Percentiles rank a stretch among this genome's conserved stretches.
Evolutionary conservation across 2,113 vertebrate genomes (phyloP).

Genomic region (Bostrychus sinensis): DNA sequence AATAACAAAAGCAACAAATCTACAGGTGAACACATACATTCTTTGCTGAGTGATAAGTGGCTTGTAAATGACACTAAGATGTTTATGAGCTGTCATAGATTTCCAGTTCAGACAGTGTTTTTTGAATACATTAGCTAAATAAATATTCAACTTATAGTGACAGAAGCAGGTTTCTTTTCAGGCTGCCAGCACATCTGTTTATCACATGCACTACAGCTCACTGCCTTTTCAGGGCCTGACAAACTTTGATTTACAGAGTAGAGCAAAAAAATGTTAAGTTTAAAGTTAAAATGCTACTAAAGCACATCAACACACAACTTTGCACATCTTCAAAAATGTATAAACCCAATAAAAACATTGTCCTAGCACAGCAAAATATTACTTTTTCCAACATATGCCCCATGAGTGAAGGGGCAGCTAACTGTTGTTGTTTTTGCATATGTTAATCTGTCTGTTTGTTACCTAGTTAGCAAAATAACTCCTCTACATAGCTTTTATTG

Average conservation of each 20-base stretch:
- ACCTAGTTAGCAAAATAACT: too few species aligned
- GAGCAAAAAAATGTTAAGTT: too few species aligned
- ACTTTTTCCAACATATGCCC: not conserved
- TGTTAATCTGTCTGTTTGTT: too few species aligned
- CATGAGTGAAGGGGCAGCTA: too few species aligned
- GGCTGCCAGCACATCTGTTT: conserved; percentile 35
- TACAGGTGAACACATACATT: not conserved
- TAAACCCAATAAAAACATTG: not conserved
- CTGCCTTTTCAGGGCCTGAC: not conserved
- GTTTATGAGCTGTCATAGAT: conserved; percentile 26
- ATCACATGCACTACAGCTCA: conserved; percentile 30
- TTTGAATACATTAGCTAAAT: conserved; percentile 36
- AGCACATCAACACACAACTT: too few species aligned
- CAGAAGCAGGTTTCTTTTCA: conserved; percentile 48
- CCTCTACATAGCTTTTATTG: too few species aligned
- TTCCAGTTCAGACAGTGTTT: conserved; percentile 22
- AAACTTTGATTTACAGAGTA: not conserved
- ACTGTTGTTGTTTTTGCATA: too few species aligned
- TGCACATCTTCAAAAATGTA: too few species aligned
- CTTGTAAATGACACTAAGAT: conserved; percentile 7
- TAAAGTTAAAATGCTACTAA: not conserved
- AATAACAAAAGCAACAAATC: too few species aligned
- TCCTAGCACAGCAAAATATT: not conserved
- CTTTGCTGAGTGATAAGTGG: not conserved
- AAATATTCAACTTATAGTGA: conserved; percentile 47